These are phyloP conservation scores for Dromococcyx pavoninus DNA, from an alignment of 2,797 vertebrate species.

Conservation along the genomic window DNA sequence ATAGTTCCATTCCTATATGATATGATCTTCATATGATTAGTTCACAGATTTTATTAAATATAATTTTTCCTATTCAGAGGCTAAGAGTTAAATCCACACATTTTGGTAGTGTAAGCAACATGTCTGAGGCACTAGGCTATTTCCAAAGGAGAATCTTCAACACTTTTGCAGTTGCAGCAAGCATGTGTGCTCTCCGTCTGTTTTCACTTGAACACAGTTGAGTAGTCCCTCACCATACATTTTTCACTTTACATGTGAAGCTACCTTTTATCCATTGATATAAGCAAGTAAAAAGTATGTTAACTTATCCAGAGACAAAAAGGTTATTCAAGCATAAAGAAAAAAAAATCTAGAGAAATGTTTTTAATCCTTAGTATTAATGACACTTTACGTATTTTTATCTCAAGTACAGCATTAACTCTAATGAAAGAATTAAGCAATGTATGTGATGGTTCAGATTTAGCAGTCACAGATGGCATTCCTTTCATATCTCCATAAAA, in stretches of 20 bases:
- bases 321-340: not conserved
- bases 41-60: not conserved
- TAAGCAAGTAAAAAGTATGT: not conserved
- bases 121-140: not conserved
- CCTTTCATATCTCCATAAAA: conserved; percentile 37
- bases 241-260: not conserved
- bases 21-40: not conserved
- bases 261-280: not conserved
- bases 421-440: not conserved
- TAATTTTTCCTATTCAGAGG: not conserved
- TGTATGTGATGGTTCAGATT: not conserved
- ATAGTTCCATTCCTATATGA: not conserved
- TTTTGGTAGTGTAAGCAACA: not conserved
- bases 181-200: not conserved
- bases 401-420: not conserved
- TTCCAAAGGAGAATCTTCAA: not conserved
- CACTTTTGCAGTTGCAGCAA: not conserved
- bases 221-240: not conserved
- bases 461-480: conserved; percentile 45
- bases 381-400: not conserved
- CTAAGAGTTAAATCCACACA: not conserved
- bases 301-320: not conserved
- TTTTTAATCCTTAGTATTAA: not conserved
- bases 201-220: not conserved
- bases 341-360: not conserved